A percentile compares a stretch with the other conserved stretches of the same genome.
These are phyloP conservation scores for Rhea americana DNA, from an alignment of 2,113 vertebrate species.

Conservation along the genomic window DNA sequence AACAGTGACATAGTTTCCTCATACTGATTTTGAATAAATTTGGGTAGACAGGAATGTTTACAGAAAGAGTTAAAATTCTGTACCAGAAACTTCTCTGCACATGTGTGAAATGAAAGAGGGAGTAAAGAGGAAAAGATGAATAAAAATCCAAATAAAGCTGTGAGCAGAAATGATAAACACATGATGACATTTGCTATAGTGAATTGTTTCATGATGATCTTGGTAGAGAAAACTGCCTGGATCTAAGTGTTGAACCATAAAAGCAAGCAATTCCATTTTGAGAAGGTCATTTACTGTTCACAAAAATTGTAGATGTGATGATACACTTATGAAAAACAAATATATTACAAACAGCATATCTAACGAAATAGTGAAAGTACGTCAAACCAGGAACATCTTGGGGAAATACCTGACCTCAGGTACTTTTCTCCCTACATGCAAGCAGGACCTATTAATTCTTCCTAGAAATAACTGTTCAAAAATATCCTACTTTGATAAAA, in stretches of 20 bases:
- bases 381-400: background rate
- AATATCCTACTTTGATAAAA: background rate
- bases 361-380: background rate
- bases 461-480: background rate
- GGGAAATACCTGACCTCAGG: background rate
- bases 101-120: background rate
- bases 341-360: background rate
- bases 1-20: background rate
- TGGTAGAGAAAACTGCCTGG: background rate
- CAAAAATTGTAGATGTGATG: background rate
- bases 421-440: background rate
- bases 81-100: fast-evolving
- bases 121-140: background rate
- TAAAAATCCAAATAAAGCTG: background rate
- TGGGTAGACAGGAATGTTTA: background rate
- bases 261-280: background rate
- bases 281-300: background rate
- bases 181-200: background rate
- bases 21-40: background rate
- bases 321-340: background rate
- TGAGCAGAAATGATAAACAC: background rate
- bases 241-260: background rate
- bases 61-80: background rate
- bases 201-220: background rate
- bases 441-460: background rate